Percentiles rank a stretch among this genome's conserved stretches.
Conservation (phyloP, 2,888 invertebrate species). For the Lepidocyrtinus sp. region DNA sequence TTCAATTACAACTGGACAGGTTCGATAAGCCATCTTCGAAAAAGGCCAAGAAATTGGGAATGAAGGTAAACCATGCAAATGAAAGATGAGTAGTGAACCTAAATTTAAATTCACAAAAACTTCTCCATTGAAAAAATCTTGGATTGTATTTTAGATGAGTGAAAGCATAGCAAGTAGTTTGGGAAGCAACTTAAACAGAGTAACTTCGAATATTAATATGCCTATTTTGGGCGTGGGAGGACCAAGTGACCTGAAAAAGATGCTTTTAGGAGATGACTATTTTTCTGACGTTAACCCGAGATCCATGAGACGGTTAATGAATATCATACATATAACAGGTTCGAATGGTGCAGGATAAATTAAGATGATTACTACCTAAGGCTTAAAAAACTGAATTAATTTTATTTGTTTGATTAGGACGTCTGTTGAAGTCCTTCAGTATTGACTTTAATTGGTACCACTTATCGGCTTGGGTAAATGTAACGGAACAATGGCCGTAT, state of each 20-base stretch:
- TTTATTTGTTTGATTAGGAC: slow-evolving; percentile 79
- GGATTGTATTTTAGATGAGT: slow-evolving; percentile 78
- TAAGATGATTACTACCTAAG: too few species aligned
- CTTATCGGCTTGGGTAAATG: slow-evolving; percentile 97
- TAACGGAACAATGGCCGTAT: slow-evolving; percentile 99
- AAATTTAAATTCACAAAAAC: background rate
- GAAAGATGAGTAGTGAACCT: too few species aligned
- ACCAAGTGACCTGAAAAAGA: slow-evolving; percentile 83
- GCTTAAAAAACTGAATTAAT: too few species aligned
- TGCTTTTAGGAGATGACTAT: slow-evolving; percentile 96
- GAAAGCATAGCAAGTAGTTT: slow-evolving; percentile 94
- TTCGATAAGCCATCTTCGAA: slow-evolving; percentile 74
- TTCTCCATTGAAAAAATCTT: background rate
- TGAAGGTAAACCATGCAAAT: too few species aligned
- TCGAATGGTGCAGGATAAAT: too few species aligned
- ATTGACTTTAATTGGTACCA: slow-evolving; percentile 99
- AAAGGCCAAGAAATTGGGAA: slow-evolving; percentile 77
- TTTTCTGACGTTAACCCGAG: slow-evolving; percentile 99
- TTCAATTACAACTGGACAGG: slow-evolving; percentile 65
- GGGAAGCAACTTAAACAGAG: slow-evolving; percentile 81
- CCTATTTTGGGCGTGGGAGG: slow-evolving; percentile 77
- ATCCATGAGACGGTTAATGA: slow-evolving; percentile 96
- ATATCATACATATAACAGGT: slow-evolving; percentile 97
- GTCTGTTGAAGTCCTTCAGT: slow-evolving; percentile 97
- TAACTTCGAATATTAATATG: slow-evolving; percentile 73